phyloP scores from a whole-genome alignment of 2,888 invertebrate species.

The Chymomyza amoena region DNA sequence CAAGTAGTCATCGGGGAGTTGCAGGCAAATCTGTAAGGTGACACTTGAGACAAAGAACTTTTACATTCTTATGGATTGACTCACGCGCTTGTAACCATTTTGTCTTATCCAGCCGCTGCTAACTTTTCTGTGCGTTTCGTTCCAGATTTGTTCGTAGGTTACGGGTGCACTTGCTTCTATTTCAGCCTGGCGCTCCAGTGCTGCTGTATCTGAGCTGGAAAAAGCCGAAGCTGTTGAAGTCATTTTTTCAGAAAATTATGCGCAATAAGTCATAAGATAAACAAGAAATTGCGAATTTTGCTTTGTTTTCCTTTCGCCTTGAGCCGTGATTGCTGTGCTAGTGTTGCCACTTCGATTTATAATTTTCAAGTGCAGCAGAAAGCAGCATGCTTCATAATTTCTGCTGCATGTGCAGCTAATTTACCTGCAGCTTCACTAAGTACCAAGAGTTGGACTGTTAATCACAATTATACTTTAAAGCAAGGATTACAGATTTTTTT shows the following conservation, averaged over 20 bases:
- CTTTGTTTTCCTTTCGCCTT: slow-evolving; percentile 1
- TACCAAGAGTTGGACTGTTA: too few species aligned
- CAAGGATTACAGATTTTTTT: too few species aligned
- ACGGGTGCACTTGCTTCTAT: slow-evolving; percentile 32
- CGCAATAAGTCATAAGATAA: slow-evolving; percentile 36
- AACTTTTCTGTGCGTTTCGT: slow-evolving; percentile 67
- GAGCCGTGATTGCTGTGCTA: neutral
- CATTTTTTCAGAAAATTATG: slow-evolving; percentile 18
- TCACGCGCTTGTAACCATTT: slow-evolving; percentile 84
- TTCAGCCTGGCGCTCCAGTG: slow-evolving; percentile 70
- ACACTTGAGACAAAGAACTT: neutral
- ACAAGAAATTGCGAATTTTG: slow-evolving; percentile 29
- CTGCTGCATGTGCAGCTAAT: too few species aligned
- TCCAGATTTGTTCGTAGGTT: slow-evolving; percentile 75
- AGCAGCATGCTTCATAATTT: too few species aligned
- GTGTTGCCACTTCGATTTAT: neutral
- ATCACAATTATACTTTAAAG: too few species aligned
- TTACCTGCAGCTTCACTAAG: too few species aligned
- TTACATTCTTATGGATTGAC: slow-evolving; percentile 21
- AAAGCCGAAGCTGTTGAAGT: slow-evolving; percentile 69
- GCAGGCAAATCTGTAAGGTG: slow-evolving; percentile 87
- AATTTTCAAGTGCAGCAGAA: neutral
- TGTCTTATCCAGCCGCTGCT: slow-evolving; percentile 84
- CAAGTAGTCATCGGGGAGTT: slow-evolving; percentile 92
- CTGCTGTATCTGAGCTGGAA: slow-evolving; percentile 73